A percentile compares a stretch with the other conserved stretches of the same genome.
Conservation (phyloP, 2,797 vertebrate genomes). For the Silurus lanzhouensis region DNA sequence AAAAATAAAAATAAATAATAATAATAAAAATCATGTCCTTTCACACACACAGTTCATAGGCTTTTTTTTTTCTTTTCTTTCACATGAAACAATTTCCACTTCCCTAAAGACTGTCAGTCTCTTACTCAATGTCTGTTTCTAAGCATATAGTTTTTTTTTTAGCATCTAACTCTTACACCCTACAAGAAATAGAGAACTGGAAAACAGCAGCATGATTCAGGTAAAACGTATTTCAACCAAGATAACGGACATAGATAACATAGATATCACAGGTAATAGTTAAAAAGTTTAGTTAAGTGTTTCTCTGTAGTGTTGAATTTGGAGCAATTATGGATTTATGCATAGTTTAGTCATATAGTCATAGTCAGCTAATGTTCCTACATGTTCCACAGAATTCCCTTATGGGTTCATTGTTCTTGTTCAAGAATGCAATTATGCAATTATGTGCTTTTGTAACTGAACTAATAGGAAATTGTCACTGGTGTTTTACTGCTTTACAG, state of each 20-base stretch:
- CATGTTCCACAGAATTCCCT: neutral
- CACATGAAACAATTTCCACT: slow-evolving; percentile 24
- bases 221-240: neutral
- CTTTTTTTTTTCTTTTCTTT: neutral
- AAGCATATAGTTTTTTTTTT: neutral
- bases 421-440: neutral
- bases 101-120: neutral
- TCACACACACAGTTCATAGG: neutral
- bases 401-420: neutral
- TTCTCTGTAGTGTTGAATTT: neutral
- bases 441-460: neutral
- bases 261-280: neutral
- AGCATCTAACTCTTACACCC: neutral
- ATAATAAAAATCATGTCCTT: neutral
- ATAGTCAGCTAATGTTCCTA: no score
- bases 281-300: neutral
- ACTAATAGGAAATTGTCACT: neutral
- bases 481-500: neutral
- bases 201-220: neutral
- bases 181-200: slow-evolving; percentile 4
- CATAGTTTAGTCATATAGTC: neutral
- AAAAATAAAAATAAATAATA: neutral
- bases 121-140: slow-evolving; percentile 40
- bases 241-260: neutral
- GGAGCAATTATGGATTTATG: neutral